phyloP scores from a whole-genome alignment of 2,113 vertebrate genomes.

The Vanacampus margaritifer region DNA sequence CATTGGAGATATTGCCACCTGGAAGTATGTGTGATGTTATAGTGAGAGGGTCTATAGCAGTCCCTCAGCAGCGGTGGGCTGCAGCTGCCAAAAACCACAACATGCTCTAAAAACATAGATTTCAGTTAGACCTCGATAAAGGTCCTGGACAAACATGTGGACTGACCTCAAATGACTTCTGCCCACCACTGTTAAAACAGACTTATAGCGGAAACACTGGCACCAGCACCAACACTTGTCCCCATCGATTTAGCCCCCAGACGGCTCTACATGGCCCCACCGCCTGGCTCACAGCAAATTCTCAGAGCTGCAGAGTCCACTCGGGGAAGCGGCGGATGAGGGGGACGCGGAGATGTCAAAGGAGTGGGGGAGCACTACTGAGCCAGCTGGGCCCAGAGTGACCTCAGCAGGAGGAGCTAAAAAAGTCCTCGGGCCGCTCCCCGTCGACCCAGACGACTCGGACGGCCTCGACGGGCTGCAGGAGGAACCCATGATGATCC shows the following conservation, averaged over 20 bases:
- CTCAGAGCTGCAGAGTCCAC: conserved; percentile 77
- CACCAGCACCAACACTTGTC: conserved; percentile 69
- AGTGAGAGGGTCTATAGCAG: neutral
- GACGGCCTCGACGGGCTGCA: conserved; percentile 80
- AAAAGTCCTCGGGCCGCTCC: conserved; percentile 78
- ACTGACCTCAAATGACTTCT: conserved; percentile 30
- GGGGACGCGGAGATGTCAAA: conserved; percentile 85
- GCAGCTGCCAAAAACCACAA: conserved; percentile 21
- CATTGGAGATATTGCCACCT: neutral
- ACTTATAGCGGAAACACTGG: conserved; percentile 66
- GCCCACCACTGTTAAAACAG: conserved; percentile 62
- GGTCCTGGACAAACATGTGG: conserved; percentile 24
- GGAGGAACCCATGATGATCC: conserved; percentile 81
- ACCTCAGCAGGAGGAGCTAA: conserved; percentile 64
- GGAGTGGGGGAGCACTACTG: conserved; percentile 79
- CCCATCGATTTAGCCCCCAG: conserved; percentile 83
- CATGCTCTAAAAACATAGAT: conserved; percentile 16
- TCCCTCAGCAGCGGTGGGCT: neutral
- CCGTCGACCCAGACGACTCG: conserved; percentile 68
- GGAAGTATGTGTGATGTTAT: neutral
- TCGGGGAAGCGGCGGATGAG: conserved; percentile 84
- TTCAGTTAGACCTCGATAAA: conserved; percentile 13
- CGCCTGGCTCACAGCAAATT: conserved; percentile 91
- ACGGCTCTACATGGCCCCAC: conserved; percentile 85
- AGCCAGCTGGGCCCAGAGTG: conserved; percentile 78